These are phyloP conservation scores for Lagodon rhomboides DNA, from an alignment of 2,797 vertebrate species.

Conservation along the genomic window DNA sequence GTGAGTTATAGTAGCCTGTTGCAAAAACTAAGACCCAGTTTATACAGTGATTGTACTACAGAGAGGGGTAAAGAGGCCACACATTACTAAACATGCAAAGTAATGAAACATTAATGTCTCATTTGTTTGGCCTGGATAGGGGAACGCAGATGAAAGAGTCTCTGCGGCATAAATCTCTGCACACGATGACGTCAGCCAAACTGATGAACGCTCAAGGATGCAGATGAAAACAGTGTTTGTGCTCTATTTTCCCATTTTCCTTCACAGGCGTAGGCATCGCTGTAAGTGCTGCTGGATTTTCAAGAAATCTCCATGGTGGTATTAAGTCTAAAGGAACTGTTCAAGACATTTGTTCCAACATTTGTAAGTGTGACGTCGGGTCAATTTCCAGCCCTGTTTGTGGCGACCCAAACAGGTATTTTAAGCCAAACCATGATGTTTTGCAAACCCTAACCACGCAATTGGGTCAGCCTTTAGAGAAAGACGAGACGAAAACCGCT, in stretches of 20 bases:
- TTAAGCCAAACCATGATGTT: no score
- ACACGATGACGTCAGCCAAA: neutral
- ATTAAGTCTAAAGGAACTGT: neutral
- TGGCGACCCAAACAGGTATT: no score
- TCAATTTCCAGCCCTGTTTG: no score
- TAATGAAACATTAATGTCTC: neutral
- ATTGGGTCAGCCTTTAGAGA: no score
- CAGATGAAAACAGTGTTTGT: neutral
- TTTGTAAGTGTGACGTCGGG: no score
- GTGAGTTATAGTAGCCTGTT: neutral
- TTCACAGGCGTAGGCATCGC: neutral
- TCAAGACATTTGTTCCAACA: neutral
- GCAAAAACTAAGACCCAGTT: neutral
- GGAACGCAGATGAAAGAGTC: no score
- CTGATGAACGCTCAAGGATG: neutral
- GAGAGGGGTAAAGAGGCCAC: neutral
- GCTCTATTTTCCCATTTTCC: neutral
- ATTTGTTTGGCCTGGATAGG: neutral
- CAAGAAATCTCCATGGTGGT: neutral
- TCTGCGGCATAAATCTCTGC: no score
- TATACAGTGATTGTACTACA: neutral
- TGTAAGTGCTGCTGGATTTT: neutral
- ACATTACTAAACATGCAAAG: neutral
- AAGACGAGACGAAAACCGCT: no score
- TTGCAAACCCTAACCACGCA: no score